Evolutionary conservation across 92 coral and sea anemone species (phyloP).

Genomic region (Chrysogorgia sp.): DNA sequence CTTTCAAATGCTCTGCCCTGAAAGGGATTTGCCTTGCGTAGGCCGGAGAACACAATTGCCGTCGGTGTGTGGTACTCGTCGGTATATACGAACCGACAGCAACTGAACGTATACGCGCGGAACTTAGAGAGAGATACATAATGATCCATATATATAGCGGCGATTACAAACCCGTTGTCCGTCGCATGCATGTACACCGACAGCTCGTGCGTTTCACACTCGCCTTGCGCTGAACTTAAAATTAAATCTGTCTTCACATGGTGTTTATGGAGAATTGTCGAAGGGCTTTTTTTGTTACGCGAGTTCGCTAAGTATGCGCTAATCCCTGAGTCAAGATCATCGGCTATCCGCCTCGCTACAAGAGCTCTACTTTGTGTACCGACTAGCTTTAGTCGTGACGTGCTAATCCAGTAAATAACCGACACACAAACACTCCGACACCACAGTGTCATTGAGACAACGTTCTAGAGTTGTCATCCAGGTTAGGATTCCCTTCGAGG

Average conservation of each 20-base stretch:
- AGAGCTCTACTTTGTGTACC: slow-evolving; percentile 23
- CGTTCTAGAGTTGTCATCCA: no score
- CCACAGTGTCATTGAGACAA: neutral
- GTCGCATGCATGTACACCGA: no score
- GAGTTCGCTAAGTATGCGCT: slow-evolving; percentile 24
- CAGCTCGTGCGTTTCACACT: no score
- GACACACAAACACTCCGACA: neutral
- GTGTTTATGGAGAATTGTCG: neutral
- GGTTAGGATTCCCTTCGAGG: no score
- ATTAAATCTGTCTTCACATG: no score
- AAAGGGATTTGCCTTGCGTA: slow-evolving; percentile 33
- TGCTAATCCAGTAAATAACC: slow-evolving; percentile 27
- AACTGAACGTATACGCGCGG: no score
- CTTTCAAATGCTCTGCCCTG: slow-evolving; percentile 15
- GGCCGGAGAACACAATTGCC: slow-evolving; percentile 15
- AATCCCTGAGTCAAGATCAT: slow-evolving; percentile 23
- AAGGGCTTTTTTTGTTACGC: slow-evolving; percentile 38
- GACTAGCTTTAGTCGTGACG: slow-evolving; percentile 21
- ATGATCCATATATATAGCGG: no score
- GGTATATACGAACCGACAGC: no score
- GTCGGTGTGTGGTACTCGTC: no score
- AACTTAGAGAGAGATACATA: no score
- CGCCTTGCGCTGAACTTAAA: no score
- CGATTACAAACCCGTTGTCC: no score
- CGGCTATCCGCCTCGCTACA: slow-evolving; percentile 7